Conservation (phyloP, 2,888 invertebrate genomes). For the Caenorhabditis auriculariae region DNA sequence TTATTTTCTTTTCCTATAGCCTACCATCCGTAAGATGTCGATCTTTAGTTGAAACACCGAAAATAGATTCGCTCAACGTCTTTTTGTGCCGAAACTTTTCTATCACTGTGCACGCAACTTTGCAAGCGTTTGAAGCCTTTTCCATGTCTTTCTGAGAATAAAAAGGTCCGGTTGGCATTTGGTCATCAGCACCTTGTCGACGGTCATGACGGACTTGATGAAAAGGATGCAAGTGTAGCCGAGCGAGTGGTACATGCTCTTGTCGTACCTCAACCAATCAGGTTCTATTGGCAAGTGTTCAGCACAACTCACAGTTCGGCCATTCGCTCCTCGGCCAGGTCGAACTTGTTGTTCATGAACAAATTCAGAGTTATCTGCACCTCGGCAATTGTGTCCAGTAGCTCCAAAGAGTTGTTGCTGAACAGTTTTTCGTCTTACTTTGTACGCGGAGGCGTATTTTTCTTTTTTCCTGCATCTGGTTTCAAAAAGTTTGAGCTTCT, state of each 20-base stretch:
- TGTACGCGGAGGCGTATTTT: neutral
- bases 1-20: conserved; percentile 27
- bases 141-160: conserved; percentile 52
- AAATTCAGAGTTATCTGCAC: conserved; percentile 79
- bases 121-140: conserved; percentile 43
- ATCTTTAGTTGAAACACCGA: conserved; percentile 33
- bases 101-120: conserved; percentile 45
- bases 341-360: conserved; percentile 89
- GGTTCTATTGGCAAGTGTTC: neutral
- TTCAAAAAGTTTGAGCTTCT: neutral
- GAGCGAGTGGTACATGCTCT: conserved; percentile 87
- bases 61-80: conserved; percentile 45
- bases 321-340: conserved; percentile 78
- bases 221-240: conserved; percentile 85
- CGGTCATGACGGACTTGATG: conserved; percentile 88
- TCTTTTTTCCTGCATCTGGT: neutral
- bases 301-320: conserved; percentile 73
- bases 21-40: conserved; percentile 9
- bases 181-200: conserved; percentile 75
- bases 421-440: conserved; percentile 11
- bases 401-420: conserved; percentile 56
- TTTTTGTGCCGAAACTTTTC: conserved; percentile 45
- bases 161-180: neutral
- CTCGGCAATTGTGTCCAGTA: conserved; percentile 76
- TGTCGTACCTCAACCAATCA: conserved; percentile 71